Evolutionary conservation across 2,888 invertebrate species (phyloP).

Genomic region (Rotaria sp.): DNA sequence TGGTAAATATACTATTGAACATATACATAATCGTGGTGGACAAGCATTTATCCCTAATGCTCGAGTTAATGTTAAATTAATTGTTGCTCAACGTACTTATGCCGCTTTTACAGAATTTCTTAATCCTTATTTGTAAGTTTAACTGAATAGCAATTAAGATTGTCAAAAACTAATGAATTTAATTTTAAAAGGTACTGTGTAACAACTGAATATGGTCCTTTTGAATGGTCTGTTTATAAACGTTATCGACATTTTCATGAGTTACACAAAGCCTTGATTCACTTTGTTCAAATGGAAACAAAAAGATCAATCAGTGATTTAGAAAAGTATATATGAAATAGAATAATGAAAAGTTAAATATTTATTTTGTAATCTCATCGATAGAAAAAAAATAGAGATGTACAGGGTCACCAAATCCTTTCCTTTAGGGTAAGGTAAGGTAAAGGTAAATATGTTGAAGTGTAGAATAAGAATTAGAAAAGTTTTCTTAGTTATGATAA

Average conservation of each 20-base stretch:
- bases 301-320: neutral
- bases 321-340: conserved; percentile 24
- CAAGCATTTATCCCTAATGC: neutral
- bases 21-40: neutral
- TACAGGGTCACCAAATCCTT: too few relatives aligned
- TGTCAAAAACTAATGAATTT: neutral
- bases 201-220: neutral
- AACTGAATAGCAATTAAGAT: neutral
- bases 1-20: neutral
- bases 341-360: neutral
- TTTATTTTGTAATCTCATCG: too few relatives aligned
- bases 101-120: neutral
- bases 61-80: neutral
- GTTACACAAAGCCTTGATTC: conserved; percentile 24
- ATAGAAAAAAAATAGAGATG: too few relatives aligned
- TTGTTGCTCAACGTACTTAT: neutral
- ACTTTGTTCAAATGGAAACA: conserved; percentile 20
- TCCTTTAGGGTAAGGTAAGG: too few relatives aligned
- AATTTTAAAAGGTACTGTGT: conserved; percentile 26
- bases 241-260: conserved; percentile 31
- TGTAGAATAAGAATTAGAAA: too few relatives aligned
- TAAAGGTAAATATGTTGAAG: too few relatives aligned
- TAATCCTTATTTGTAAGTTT: neutral
- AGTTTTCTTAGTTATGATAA: too few relatives aligned
- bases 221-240: conserved; percentile 32